Base-by-base conservation (phyloP, 2,113 vertebrate genomes). In the Oxygymnocypris stewartii region DNA sequence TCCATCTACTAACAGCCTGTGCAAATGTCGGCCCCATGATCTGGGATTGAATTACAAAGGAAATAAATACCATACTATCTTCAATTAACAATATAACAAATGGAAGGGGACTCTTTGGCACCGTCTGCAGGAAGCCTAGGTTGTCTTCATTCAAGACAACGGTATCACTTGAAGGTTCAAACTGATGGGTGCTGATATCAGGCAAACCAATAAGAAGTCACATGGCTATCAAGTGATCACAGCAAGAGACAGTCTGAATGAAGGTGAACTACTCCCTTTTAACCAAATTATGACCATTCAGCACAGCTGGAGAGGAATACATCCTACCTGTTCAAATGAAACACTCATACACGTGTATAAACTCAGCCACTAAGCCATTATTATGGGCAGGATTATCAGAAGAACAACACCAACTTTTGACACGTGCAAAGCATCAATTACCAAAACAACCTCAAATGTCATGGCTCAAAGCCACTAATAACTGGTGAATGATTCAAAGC, bases 251-350 rank as follows among this genome's bases (percentile, higher is more conserved):
- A 79, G 47, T 47, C 63, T 67, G 25, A 79, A 61, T 35, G 59
- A 8, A 86, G 87, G 85, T 77, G 69, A 74, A 88, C 65, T 47
- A 31, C 91, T 86, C 89, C 92, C 91, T 76, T 88, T 90, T 93
- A 87, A 92, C 89, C 91, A 93, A 93, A 94, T 88, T 31, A 42
- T 85, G 84, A 79, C 35, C 84, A 59, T 73, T 87, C 87, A 88
- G 78, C 47, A 79, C 59, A 13, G 57, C n/a, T 71, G 25, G 23
- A 8, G 25, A 67, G 37, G 51, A 40, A 65, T 11, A 88, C 73
- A 74, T 51, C 23, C 20, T 44, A 49, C 37, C 31, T 61, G 51
- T 57, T 69, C 61, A 77, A 65, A 71, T 20, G 28, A 63, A 76
- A 73, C 42, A 5, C 4, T 20, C 31, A 25, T 14, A 37, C 42